Evolutionary conservation across 2,113 vertebrate species (phyloP).

Genomic region (Sterrhoptilus dennistouni): DNA sequence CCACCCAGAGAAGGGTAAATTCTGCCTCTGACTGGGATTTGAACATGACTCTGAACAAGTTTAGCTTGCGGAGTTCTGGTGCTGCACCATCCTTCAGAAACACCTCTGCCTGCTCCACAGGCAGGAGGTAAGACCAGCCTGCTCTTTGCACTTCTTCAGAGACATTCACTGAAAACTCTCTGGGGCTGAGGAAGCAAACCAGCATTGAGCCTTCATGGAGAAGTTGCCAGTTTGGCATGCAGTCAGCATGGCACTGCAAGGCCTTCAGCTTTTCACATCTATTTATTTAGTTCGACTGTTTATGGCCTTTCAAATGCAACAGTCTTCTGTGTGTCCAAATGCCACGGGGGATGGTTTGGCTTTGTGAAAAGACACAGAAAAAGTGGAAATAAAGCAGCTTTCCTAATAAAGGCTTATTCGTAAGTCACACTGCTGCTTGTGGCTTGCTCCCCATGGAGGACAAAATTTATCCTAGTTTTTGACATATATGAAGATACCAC

Average conservation of each 20-base stretch:
- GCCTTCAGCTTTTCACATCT: background rate
- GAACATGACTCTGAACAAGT: background rate
- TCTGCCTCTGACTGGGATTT: background rate
- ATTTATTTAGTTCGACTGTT: background rate
- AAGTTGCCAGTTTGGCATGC: background rate
- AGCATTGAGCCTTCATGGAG: rapidly evolving
- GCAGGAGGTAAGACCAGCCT: rapidly evolving
- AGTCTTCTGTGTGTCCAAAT: background rate
- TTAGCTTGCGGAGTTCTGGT: background rate
- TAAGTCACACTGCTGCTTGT: background rate
- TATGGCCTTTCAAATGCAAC: background rate
- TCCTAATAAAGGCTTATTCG: background rate
- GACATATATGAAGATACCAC: background rate
- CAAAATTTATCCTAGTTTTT: background rate
- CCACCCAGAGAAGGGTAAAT: background rate
- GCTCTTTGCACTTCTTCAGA: background rate
- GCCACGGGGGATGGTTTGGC: background rate
- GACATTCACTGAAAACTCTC: background rate
- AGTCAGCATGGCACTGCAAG: background rate
- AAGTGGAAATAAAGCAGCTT: background rate
- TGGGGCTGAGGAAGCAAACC: background rate
- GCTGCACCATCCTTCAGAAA: background rate
- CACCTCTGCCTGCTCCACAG: background rate
- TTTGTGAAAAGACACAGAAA: background rate
- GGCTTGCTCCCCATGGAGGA: background rate